A percentile compares a stretch with the other conserved stretches of the same genome.
Evolutionary conservation across 1,140 invertebrate species (phyloP).

Genomic region (Ganaspis sp.): DNA sequence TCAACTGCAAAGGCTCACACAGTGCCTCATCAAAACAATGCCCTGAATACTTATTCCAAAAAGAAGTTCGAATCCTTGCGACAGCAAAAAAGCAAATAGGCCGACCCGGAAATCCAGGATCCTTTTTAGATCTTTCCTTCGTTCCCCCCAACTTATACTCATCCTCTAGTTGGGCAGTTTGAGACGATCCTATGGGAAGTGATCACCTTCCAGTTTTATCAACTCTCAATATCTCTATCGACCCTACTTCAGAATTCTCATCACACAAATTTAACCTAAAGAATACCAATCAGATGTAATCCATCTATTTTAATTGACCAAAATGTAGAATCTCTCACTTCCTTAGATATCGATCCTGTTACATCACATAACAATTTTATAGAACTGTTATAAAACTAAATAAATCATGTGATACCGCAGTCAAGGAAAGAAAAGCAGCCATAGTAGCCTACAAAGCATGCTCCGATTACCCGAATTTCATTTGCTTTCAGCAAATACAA

Average conservation of each 20-base stretch:
- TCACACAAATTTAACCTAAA: neutral
- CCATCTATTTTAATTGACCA: no score
- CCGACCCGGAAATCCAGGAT: neutral
- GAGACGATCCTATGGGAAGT: neutral
- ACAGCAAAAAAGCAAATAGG: no score
- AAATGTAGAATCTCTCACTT: no score
- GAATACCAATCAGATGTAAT: neutral
- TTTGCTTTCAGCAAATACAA: neutral
- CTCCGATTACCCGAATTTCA: neutral
- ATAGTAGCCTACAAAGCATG: no score
- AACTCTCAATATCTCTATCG: neutral
- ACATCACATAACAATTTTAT: neutral
- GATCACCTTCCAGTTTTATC: neutral
- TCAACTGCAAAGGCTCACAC: no score
- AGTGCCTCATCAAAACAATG: no score
- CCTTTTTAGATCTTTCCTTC: neutral
- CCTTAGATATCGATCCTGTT: no score
- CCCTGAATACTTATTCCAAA: no score
- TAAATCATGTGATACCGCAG: neutral
- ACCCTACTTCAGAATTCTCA: neutral
- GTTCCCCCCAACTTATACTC: neutral
- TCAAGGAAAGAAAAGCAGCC: neutral
- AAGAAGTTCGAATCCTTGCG: no score
- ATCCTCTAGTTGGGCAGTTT: neutral
- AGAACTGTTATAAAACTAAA: neutral